Evolutionary conservation across 2,797 vertebrate species (phyloP).

Genomic region (Spheniscus humboldti): DNA sequence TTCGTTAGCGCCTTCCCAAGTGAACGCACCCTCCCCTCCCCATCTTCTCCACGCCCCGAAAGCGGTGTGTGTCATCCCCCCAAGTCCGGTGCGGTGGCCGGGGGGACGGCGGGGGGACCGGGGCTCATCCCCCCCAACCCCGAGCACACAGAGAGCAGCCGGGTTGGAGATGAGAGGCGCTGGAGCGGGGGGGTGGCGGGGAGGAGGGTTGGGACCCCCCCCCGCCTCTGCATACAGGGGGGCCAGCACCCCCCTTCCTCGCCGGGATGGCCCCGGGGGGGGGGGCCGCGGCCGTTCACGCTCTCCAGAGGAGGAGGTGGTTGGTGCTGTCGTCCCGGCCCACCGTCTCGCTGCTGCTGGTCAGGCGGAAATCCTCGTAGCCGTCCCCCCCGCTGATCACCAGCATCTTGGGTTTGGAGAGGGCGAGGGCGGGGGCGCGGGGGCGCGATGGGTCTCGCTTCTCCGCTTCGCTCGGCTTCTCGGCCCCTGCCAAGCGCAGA

Average conservation of each 20-base stretch:
- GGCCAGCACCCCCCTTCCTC: neutral
- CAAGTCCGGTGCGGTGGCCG: neutral
- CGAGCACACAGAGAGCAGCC: constrained; percentile 24
- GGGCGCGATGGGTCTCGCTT: constrained; percentile 80
- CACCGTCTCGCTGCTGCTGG: constrained; percentile 92
- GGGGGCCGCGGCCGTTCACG: constrained; percentile 68
- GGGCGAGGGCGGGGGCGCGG: constrained; percentile 76
- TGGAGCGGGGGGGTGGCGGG: neutral
- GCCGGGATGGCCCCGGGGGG: neutral
- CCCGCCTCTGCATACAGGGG: neutral
- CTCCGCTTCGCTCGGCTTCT: constrained; percentile 76
- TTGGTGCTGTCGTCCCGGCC: constrained; percentile 97
- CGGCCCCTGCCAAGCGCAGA: constrained; percentile 63
- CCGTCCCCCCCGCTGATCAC: constrained; percentile 96
- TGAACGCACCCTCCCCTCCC: neutral
- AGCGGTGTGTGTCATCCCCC: neutral
- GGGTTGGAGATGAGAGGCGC: constrained; percentile 27
- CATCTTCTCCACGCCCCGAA: neutral
- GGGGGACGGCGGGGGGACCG: neutral
- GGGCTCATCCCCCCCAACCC: neutral
- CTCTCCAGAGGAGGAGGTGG: constrained; percentile 94
- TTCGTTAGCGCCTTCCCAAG: neutral
- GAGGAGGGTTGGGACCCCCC: neutral
- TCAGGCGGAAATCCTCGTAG: constrained; percentile 96
- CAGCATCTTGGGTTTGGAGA: constrained; percentile 85